phyloP scores from a whole-genome alignment of 2,888 invertebrate species.

The Mamestra brassicae region DNA sequence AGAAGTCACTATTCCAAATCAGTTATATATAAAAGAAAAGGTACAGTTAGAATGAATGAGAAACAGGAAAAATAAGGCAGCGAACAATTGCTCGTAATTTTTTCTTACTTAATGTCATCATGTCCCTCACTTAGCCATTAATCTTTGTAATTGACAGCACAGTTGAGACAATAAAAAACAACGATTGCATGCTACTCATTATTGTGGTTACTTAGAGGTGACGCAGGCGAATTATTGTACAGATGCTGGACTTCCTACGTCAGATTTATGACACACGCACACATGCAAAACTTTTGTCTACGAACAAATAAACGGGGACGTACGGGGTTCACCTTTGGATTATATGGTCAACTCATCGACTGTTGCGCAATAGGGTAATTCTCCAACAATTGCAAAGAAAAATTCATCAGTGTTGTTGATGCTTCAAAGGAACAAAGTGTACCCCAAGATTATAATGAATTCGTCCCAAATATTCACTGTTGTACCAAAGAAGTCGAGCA shows the following conservation, averaged over 20 bases:
- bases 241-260: constrained; percentile 30
- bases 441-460: neutral
- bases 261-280: constrained; percentile 9
- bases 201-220: constrained; percentile 50
- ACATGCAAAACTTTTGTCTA: constrained; percentile 2
- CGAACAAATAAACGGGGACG: neutral
- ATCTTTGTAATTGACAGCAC: constrained; percentile 49
- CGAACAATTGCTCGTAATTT: constrained; percentile 27
- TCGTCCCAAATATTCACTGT: no score
- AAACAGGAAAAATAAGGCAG: constrained; percentile 24
- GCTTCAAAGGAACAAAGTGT: neutral
- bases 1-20: neutral
- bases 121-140: constrained; percentile 38
- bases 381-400: neutral
- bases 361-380: neutral
- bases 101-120: constrained; percentile 23
- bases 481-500: constrained; percentile 18
- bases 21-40: neutral
- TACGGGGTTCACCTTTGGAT: neutral
- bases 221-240: constrained; percentile 40
- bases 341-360: neutral
- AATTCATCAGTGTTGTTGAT: neutral
- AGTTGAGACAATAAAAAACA: constrained; percentile 54
- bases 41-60: constrained; percentile 23
- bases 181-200: constrained; percentile 55